phyloP scores from a whole-genome alignment of 2,888 invertebrate species.

The Eupithecia centaureata region DNA sequence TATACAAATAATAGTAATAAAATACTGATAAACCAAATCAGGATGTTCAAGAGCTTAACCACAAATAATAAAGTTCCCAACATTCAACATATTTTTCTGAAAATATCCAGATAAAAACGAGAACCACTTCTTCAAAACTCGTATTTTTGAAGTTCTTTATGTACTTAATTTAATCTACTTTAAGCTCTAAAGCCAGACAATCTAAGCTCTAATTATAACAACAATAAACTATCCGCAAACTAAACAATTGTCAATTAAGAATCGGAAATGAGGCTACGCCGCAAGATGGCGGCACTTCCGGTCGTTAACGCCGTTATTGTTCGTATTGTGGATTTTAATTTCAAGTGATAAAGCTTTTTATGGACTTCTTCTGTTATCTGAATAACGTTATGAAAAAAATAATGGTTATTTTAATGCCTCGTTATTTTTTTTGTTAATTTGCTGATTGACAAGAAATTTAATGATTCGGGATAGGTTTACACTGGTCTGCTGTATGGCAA shows the following conservation, averaged over 20 bases:
- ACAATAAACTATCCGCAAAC: slow-evolving; percentile 20
- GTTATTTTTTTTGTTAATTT: neutral
- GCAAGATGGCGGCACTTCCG: slow-evolving; percentile 54
- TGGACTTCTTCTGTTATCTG: slow-evolving; percentile 2
- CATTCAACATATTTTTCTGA: too few relatives aligned
- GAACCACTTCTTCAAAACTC: neutral
- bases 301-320: slow-evolving; percentile 54
- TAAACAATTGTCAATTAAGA: slow-evolving; percentile 37
- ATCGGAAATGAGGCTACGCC: slow-evolving; percentile 52
- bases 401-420: neutral
- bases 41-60: too few relatives aligned
- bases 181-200: neutral
- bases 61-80: too few relatives aligned
- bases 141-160: neutral
- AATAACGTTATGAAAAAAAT: neutral
- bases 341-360: slow-evolving; percentile 3
- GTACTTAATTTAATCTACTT: neutral
- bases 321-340: slow-evolving; percentile 25
- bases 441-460: neutral
- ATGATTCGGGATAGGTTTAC: neutral
- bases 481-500: too few relatives aligned
- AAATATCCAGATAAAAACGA: neutral
- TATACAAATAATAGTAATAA: too few relatives aligned
- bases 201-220: slow-evolving; percentile 6
- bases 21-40: too few relatives aligned